Conservation (phyloP, 1,140 invertebrate species). For the Magallana angulata region DNA sequence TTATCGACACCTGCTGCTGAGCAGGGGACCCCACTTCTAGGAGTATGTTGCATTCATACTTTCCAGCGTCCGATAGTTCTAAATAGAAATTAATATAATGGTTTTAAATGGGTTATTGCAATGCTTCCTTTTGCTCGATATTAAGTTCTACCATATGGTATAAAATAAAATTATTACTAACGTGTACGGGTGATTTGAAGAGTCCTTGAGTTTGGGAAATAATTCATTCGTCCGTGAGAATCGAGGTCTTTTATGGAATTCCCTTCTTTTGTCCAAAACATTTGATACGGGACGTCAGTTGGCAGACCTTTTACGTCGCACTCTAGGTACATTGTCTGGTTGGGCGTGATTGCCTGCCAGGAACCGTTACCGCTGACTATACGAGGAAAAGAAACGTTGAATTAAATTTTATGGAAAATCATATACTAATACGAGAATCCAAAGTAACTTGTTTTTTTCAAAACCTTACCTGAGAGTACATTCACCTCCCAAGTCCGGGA, state of each 20-base stretch:
- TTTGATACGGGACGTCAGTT: neutral
- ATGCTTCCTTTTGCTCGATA: neutral
- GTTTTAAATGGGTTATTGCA: too few relatives aligned
- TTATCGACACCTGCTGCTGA: conserved; percentile 46
- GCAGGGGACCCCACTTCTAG: conserved; percentile 42
- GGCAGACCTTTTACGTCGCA: conserved; percentile 32
- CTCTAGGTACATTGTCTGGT: conserved; percentile 39
- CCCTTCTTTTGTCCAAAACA: conserved; percentile 35
- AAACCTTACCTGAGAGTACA: conserved; percentile 21
- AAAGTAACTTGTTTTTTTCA: neutral
- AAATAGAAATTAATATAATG: neutral
- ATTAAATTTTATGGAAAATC: neutral
- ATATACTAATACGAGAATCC: neutral
- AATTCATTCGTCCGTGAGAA: conserved; percentile 26
- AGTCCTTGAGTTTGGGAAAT: conserved; percentile 24
- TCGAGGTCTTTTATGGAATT: neutral
- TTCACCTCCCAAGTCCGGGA: neutral
- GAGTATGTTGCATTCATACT: conserved; percentile 56
- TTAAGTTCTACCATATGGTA: neutral
- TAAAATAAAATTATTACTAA: neutral
- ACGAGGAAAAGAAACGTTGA: neutral
- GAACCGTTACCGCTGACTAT: conserved; percentile 21
- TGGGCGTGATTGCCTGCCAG: neutral
- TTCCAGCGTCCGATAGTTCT: conserved; percentile 48
- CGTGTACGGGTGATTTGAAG: conserved; percentile 29